phyloP scores from a whole-genome alignment of 1,140 invertebrate species.

The Megathymus violae region DNA sequence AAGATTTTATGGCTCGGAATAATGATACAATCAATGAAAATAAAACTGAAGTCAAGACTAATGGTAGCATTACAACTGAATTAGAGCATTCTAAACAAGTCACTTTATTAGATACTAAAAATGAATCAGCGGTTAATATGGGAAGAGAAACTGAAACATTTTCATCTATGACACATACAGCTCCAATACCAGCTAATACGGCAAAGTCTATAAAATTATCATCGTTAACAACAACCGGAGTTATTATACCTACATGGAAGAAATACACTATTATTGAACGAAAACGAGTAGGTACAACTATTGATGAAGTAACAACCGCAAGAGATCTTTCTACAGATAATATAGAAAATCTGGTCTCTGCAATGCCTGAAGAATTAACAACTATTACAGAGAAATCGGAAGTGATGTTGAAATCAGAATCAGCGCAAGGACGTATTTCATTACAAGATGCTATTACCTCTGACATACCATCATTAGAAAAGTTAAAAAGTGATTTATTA shows the following conservation, averaged over 20 bases:
- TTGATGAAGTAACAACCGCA: conserved; percentile 5
- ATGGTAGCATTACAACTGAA: background rate
- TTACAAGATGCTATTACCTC: conserved; percentile 50
- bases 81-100: background rate
- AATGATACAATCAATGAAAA: conserved; percentile 1
- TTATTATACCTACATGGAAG: conserved; percentile 48
- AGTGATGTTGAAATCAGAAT: conserved; percentile 34
- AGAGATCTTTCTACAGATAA: conserved; percentile 16
- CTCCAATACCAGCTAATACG: background rate
- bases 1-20: background rate
- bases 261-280: conserved; percentile 64
- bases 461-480: conserved; percentile 55
- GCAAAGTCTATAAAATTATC: background rate
- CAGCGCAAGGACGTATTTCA: conserved; percentile 42
- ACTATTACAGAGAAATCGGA: conserved; percentile 25
- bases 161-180: conserved; percentile 1
- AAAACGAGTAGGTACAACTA: conserved; percentile 41
- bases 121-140: background rate
- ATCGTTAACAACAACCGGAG: background rate
- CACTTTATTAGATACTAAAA: conserved; percentile 1
- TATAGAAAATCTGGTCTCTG: conserved; percentile 21
- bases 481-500: conserved; percentile 54
- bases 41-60: background rate
- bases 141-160: conserved; percentile 9
- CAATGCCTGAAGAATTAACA: conserved; percentile 30